Evolutionary conservation across 2,888 invertebrate genomes (phyloP).

Genomic region (Archips xylosteana): DNA sequence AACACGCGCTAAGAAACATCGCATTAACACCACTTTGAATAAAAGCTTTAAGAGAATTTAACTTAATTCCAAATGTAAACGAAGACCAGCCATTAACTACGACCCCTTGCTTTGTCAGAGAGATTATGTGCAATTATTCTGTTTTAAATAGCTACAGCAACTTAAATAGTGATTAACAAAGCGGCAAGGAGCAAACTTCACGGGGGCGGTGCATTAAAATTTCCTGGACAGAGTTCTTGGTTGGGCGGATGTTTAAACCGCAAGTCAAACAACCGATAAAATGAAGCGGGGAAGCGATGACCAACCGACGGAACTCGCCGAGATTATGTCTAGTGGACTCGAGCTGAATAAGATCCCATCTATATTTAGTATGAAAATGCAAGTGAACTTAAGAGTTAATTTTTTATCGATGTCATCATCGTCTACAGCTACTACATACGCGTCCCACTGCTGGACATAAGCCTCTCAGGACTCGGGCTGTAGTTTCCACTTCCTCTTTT

Average conservation of each 20-base stretch:
- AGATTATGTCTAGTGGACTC: conserved; percentile 49
- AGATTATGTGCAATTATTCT: conserved; percentile 56
- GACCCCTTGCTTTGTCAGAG: conserved; percentile 47
- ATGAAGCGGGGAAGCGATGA: conserved; percentile 54
- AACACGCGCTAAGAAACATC: neutral
- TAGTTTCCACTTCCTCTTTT: too few relatives aligned
- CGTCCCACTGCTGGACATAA: too few relatives aligned
- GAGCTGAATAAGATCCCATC: conserved; percentile 18
- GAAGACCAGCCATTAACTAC: conserved; percentile 46
- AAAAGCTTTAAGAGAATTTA: neutral
- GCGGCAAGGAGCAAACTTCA: conserved; percentile 48
- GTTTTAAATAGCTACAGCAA: conserved; percentile 47
- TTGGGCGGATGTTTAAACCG: conserved; percentile 56
- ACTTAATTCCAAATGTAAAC: conserved; percentile 15
- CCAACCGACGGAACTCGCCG: conserved; percentile 47
- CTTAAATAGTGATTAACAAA: conserved; percentile 37
- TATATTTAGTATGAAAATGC: neutral
- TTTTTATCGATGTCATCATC: too few relatives aligned
- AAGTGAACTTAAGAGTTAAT: too few relatives aligned
- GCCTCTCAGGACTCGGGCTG: too few relatives aligned
- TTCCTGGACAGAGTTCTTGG: conserved; percentile 53
- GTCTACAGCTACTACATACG: too few relatives aligned
- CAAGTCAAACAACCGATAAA: conserved; percentile 61
- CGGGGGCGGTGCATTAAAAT: conserved; percentile 58
- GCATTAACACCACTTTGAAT: neutral